Conservation (phyloP, 2,888 invertebrate species). For the Xestia ashworthii region DNA sequence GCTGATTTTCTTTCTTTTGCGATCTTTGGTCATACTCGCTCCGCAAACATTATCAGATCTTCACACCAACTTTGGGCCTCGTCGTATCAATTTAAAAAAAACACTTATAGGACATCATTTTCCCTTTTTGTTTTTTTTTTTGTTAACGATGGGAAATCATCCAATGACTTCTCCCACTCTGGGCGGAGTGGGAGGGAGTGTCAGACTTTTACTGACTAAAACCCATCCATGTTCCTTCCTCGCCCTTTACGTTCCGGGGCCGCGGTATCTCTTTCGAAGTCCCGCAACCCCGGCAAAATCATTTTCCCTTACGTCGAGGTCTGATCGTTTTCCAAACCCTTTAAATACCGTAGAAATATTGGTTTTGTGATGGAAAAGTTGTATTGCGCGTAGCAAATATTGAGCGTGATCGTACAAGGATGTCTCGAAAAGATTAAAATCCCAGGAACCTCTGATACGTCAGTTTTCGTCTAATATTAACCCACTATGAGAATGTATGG, state of each 20-base stretch:
- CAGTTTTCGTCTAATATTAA: not conserved
- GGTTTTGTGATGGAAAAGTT: not conserved
- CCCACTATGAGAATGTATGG: not conserved
- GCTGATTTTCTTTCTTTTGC: too few relatives aligned
- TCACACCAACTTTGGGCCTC: not conserved
- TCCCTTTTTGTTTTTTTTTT: too few relatives aligned
- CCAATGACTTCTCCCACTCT: too few relatives aligned
- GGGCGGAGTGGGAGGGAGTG: too few relatives aligned
- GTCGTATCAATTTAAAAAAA: too few relatives aligned
- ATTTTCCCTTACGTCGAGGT: not conserved
- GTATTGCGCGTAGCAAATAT: not conserved
- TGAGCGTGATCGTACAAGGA: not conserved
- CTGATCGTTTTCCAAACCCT: not conserved
- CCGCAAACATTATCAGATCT: not conserved
- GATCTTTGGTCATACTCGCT: not conserved
- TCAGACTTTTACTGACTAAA: too few relatives aligned
- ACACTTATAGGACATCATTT: too few relatives aligned
- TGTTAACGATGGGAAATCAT: too few relatives aligned
- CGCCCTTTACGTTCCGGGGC: too few relatives aligned
- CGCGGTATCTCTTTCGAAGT: too few relatives aligned
- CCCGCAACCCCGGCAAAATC: too few relatives aligned
- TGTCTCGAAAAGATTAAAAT: not conserved
- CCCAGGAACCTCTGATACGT: not conserved
- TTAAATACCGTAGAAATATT: not conserved
- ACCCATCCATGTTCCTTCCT: too few relatives aligned